Conservation (phyloP, 2,113 vertebrate species). For the Anhinga rufa region DNA sequence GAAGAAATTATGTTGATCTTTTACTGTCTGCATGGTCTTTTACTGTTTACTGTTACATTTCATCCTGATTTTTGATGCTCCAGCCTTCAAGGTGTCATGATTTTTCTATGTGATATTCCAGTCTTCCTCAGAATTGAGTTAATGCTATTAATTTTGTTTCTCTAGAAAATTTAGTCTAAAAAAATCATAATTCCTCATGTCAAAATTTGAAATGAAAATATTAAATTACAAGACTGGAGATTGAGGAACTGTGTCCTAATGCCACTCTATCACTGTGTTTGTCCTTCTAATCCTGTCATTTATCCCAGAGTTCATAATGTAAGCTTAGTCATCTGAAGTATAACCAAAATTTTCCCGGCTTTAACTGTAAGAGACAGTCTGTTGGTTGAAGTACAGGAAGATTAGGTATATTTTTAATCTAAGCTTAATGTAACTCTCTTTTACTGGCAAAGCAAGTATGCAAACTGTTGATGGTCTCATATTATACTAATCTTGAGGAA, state of each 20-base stretch:
- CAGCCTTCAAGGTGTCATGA: background rate
- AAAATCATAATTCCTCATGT: background rate
- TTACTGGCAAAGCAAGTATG: background rate
- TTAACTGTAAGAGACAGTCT: background rate
- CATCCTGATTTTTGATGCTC: background rate
- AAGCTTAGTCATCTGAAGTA: background rate
- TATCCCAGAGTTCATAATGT: background rate
- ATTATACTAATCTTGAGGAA: background rate
- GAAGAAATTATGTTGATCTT: background rate
- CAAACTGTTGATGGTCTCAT: background rate
- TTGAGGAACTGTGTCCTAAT: background rate
- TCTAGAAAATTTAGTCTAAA: background rate
- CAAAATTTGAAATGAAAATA: background rate
- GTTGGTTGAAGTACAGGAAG: background rate
- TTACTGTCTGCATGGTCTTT: background rate
- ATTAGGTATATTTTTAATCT: background rate
- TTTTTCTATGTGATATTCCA: background rate
- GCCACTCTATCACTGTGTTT: background rate
- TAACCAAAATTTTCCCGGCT: background rate
- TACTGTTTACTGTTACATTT: background rate
- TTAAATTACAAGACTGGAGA: background rate
- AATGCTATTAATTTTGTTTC: background rate
- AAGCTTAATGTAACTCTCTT: background rate
- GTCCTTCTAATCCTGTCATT: background rate
- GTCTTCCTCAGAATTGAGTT: background rate